These are phyloP conservation scores for Sebastiscus tertius DNA, from an alignment of 2,797 vertebrate genomes.

Conservation along the genomic window DNA sequence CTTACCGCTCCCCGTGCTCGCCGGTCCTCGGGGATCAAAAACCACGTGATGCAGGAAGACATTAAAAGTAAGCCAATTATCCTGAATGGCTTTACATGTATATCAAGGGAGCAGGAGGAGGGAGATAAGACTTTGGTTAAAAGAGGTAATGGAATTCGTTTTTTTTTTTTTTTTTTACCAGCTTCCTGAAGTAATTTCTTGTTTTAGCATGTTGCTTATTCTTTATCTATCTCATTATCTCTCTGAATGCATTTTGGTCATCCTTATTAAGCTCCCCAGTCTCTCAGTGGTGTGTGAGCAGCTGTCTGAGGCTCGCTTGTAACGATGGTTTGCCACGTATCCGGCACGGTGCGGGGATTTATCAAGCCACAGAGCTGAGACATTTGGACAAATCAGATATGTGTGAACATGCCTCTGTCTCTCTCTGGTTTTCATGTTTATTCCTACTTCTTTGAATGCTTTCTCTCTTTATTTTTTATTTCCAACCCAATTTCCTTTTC, in stretches of 20 bases:
- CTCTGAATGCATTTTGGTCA: slow-evolving; percentile 35
- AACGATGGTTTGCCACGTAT: slow-evolving; percentile 51
- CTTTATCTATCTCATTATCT: slow-evolving; percentile 16
- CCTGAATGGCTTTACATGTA: slow-evolving; percentile 44
- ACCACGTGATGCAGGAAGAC: slow-evolving; percentile 49
- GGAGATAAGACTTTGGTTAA: slow-evolving; percentile 33
- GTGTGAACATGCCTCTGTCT: slow-evolving; percentile 59
- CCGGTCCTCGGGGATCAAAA: slow-evolving; percentile 60
- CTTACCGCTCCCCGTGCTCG: slow-evolving; percentile 28
- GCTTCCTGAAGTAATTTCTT: slow-evolving; percentile 31
- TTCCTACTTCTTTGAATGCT: slow-evolving; percentile 26
- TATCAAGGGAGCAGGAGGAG: slow-evolving; percentile 28
- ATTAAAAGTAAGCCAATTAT: slow-evolving; percentile 71
- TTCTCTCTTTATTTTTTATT: slow-evolving; percentile 17
- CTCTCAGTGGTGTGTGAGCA: slow-evolving; percentile 55
- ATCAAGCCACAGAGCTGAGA: slow-evolving; percentile 64
- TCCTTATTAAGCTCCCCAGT: slow-evolving; percentile 40
- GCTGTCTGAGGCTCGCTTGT: slow-evolving; percentile 53
- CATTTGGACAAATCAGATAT: slow-evolving; percentile 70
- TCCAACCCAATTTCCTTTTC: slow-evolving; percentile 50
- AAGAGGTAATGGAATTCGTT: slow-evolving; percentile 21
- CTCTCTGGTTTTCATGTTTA: slow-evolving; percentile 35
- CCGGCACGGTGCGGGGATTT: slow-evolving; percentile 64
- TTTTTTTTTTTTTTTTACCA: not conserved
- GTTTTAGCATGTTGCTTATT: slow-evolving; percentile 1